Evolutionary conservation across 2,797 vertebrate species (phyloP).

Genomic region (Myotis pilosus): DNA sequence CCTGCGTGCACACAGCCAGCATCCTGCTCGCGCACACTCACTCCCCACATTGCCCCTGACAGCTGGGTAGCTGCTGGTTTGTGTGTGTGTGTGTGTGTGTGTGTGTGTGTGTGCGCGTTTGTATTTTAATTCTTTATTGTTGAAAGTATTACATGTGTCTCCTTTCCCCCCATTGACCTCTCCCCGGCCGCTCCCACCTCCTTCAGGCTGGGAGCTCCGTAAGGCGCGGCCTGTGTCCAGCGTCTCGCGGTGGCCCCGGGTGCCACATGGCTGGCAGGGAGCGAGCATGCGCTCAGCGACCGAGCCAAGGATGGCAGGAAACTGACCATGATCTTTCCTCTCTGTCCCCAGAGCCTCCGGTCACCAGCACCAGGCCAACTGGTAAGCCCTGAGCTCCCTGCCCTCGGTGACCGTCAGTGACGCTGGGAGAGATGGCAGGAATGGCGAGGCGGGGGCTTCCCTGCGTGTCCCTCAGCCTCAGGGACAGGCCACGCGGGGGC

Average conservation of each 20-base stretch:
- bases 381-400: slow-evolving; percentile 8
- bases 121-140: too few species aligned
- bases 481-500: too few species aligned
- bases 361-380: accelerated
- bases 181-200: too few species aligned
- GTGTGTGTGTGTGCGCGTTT: too few species aligned
- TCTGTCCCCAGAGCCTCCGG: background rate
- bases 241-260: too few species aligned
- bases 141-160: too few species aligned
- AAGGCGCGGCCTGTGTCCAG: background rate
- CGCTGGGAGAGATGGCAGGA: background rate
- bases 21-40: too few species aligned
- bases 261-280: background rate
- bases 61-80: too few species aligned
- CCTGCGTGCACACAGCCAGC: too few species aligned
- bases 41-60: too few species aligned
- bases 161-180: too few species aligned
- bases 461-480: accelerated
- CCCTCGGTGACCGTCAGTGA: background rate
- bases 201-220: background rate
- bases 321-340: background rate
- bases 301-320: background rate
- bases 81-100: too few species aligned
- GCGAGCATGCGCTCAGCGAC: accelerated
- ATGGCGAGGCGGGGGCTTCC: background rate